Evolutionary conservation across 2,113 vertebrate species (phyloP), one percentile per base, ranked within the genome.

Genomic region (Motacilla tschutschensis): DNA sequence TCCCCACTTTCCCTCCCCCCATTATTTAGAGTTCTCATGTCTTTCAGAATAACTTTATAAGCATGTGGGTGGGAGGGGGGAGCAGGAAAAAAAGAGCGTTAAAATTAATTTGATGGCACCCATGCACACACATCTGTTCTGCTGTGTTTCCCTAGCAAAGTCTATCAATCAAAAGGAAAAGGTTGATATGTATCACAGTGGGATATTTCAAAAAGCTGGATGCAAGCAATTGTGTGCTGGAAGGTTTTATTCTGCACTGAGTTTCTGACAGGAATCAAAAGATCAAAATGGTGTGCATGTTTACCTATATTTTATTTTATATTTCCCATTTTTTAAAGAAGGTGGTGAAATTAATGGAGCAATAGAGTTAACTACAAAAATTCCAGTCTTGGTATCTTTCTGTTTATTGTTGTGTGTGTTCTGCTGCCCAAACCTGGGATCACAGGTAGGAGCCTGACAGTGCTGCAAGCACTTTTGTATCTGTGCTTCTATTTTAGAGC

Each of bases 41-140:
- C 92, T 95, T 95, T 87, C 87, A 79, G 90, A 89, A 94, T 93
- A 95, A 93, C 53, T 95, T 92, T 92, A 91, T 84, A 96, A 93
- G 60, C 38, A 46, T 53, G 85, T 72, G 85, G 75, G 74, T 67
- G 53, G 76, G 81, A 51, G 60, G 7, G 21, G 40, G 41, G 33
- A 54, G 40, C 67, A 79, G 55, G 50, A 50, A 72, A 83, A 86
- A 69, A 83, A 74, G 59, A 88, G 78, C 5, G 0, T 90, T 94
- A 93, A 91, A 85, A 93, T 90, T 90, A 77, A 80, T 94, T 93
- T 91, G 95, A 94, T 79, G 82, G 87, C 67, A 88, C 72, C 72
- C 81, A 31, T 25, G 64, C 76, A 58, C 75, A 70, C 73, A 67
- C 40, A 91, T 93, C 87, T 94, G 91, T 78, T 95, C 83, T 89